Conservation (phyloP, 2,888 invertebrate genomes). For the Deilephila elpenor region DNA sequence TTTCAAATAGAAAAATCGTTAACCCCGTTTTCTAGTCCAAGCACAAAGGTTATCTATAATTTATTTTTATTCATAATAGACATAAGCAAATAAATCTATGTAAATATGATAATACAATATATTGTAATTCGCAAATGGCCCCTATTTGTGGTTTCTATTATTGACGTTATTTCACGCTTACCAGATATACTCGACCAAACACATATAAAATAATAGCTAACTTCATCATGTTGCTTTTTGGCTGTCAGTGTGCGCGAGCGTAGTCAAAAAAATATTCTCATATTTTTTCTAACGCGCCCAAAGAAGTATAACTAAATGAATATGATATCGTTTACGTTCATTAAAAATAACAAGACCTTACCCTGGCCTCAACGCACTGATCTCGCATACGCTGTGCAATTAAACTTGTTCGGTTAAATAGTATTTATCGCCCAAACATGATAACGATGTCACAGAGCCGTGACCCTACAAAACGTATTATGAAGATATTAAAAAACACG, state of each 20-base stretch:
- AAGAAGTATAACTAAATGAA: too few relatives aligned
- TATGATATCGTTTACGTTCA: not conserved
- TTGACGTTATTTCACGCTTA: too few relatives aligned
- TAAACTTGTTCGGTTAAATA: constrained; percentile 3
- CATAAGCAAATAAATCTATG: not conserved
- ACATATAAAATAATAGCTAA: too few relatives aligned
- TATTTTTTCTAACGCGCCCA: too few relatives aligned
- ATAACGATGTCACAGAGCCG: constrained; percentile 23
- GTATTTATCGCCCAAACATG: constrained; percentile 6
- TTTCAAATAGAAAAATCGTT: constrained; percentile 10
- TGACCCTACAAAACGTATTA: constrained; percentile 8
- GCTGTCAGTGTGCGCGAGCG: too few relatives aligned
- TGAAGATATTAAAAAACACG: constrained; percentile 12
- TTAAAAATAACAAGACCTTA: constrained; percentile 9
- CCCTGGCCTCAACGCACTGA: constrained; percentile 1
- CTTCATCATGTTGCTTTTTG: too few relatives aligned
- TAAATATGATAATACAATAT: too few relatives aligned
- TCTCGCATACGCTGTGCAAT: not conserved
- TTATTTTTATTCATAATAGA: not conserved
- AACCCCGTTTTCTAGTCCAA: constrained; percentile 17
- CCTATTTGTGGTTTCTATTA: too few relatives aligned
- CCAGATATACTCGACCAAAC: too few relatives aligned
- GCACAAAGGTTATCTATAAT: not conserved
- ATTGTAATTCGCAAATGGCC: too few relatives aligned
- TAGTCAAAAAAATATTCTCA: too few relatives aligned